These are phyloP conservation scores for Hyperoplus lanceolatus DNA, from an alignment of 2,797 vertebrate species.

Conservation along the genomic window DNA sequence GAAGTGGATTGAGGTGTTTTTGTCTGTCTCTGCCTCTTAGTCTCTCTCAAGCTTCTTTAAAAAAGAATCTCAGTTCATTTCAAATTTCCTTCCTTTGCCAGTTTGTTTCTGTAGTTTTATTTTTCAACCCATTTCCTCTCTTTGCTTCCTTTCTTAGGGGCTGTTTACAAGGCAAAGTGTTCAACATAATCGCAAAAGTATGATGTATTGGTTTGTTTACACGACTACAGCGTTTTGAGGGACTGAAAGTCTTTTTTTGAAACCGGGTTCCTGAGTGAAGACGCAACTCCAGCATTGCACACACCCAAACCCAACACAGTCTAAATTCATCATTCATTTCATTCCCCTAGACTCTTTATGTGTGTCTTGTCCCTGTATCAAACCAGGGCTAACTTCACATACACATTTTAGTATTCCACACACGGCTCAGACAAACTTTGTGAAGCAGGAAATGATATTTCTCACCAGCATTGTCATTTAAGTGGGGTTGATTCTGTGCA, in stretches of 20 bases:
- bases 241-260: no score
- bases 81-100: background rate
- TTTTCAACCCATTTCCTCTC: no score
- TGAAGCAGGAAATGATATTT: constrained; percentile 74
- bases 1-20: constrained; percentile 11
- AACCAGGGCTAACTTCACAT: background rate
- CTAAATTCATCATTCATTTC: background rate
- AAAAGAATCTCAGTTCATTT: background rate
- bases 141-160: no score
- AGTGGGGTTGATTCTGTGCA: constrained; percentile 66
- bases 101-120: no score
- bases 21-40: constrained; percentile 14
- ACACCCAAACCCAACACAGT: no score
- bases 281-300: no score
- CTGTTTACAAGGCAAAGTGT: no score
- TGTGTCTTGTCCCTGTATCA: background rate
- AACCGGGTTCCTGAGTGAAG: no score
- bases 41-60: background rate
- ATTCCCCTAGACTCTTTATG: background rate
- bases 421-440: constrained; percentile 55
- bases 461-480: constrained; percentile 64
- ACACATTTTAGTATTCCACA: constrained; percentile 40
- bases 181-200: no score
- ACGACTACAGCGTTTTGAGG: no score
- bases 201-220: no score